Percentiles rank a stretch among this genome's conserved stretches.
Conservation (phyloP, 2,888 invertebrate genomes). For the Cyclophora punctaria region DNA sequence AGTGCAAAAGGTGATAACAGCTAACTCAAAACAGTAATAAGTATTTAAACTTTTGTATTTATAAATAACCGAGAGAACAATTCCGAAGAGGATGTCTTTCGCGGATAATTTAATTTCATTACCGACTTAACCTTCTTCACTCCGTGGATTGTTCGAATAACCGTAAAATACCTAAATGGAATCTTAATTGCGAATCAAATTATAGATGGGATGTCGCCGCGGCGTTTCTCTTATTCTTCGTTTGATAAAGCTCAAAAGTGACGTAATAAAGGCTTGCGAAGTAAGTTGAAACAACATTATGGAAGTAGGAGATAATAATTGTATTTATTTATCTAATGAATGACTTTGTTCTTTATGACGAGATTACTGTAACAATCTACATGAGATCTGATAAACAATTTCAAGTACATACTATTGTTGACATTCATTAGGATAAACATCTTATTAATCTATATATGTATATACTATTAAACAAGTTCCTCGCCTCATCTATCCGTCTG, state of each 20-base stretch:
- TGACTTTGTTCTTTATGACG: background rate
- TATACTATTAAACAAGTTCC: too few species aligned
- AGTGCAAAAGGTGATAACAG: too few species aligned
- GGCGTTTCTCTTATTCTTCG: conserved; percentile 14
- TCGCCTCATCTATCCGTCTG: too few species aligned
- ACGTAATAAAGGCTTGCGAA: conserved; percentile 15
- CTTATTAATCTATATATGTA: too few species aligned
- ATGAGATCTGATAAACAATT: too few species aligned
- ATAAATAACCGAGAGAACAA: conserved; percentile 13
- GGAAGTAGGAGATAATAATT: conserved; percentile 2
- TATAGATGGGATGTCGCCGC: conserved; percentile 24
- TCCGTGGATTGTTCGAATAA: conserved; percentile 41
- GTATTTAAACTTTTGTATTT: too few species aligned
- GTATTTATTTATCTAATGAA: conserved; percentile 8
- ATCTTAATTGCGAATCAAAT: conserved; percentile 47
- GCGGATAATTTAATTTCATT: conserved; percentile 47
- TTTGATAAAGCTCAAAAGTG: conserved; percentile 12
- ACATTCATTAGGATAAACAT: too few species aligned
- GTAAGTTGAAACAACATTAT: conserved; percentile 14
- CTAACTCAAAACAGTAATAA: too few species aligned
- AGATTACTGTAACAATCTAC: too few species aligned
- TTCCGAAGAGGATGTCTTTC: conserved; percentile 25
- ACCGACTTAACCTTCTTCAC: conserved; percentile 38
- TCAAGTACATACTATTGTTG: too few species aligned
- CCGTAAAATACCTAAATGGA: conserved; percentile 45